Base-by-base conservation (phyloP, 2,797 vertebrate species). In the Sebastes goodei region DNA sequence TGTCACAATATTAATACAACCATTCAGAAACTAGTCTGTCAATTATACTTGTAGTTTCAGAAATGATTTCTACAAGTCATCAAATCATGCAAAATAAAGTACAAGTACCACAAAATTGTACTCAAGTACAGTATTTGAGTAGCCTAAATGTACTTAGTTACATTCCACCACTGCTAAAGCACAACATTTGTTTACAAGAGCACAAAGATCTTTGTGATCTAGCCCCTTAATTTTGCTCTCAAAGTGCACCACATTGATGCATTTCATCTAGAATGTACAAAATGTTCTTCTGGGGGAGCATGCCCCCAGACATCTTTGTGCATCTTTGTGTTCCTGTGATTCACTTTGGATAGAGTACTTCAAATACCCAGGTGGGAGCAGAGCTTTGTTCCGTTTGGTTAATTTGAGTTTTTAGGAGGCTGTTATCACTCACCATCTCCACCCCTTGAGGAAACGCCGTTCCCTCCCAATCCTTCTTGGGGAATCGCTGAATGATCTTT, bases 391-490 rank as follows among this genome's bases (percentile, higher is more conserved):
- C 35, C 23, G 29, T 61, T n/a, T 29, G 62, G 4, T 30, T 7
- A 14, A 38, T 29, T 27, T 42, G 32, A 63, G 4, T 64, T 70
- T 30, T 7, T 7, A 68, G 20, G 42, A 76, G 35, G 46, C 21
- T 42, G 46, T 66, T 29, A 32, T 52, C 29, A 97, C 97, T 97
- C 93, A 99, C 99, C 98, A 99, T 96, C 90, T 99, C 98, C 94
- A 99, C 97, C 82, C 99, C 99, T 86, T 99, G 99, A 70, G 98
- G 98, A 90, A 99, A 99, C 52, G 98, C 97, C 9, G 98, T 99
- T 76, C 98, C 98, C 76, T 97, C 97, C 98, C 98, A 98, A 93
- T 99, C 99, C 79, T 96, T 97, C 92, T 97, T 97, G 74, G 99
- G 99, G 93, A 98, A 99, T 82, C 98, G 96, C 75, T 99, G 99